These are phyloP conservation scores for Diadema setosum DNA, from an alignment of 35 echinoderm and acorn worm species.

Conservation along the genomic window DNA sequence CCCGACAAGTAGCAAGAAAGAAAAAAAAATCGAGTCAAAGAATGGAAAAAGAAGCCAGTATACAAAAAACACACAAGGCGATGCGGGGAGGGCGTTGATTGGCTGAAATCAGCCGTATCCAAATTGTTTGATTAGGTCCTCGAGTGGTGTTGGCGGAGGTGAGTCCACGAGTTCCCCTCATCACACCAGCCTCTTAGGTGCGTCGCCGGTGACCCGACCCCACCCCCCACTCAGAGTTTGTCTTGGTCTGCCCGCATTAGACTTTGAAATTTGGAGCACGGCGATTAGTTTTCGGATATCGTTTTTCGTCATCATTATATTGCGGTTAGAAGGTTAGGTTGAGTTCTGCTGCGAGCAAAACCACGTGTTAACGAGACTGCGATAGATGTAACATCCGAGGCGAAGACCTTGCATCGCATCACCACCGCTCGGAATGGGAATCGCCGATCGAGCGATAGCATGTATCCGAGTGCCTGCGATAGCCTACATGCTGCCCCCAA, in stretches of 20 bases:
- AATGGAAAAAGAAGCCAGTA: not conserved
- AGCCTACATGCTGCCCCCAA: not conserved
- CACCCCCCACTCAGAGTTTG: no score
- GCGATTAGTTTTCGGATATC: no score
- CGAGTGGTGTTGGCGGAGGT: not conserved
- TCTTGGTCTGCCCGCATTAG: no score
- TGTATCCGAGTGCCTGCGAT: not conserved
- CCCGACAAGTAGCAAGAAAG: not conserved
- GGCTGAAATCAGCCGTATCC: constrained; percentile 17
- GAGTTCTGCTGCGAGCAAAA: no score
- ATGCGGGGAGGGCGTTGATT: not conserved
- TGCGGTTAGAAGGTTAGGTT: no score
- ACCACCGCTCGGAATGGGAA: no score
- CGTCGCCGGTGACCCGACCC: not conserved
- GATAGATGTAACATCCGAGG: no score
- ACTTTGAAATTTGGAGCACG: not conserved
- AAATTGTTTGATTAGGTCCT: constrained; percentile 17
- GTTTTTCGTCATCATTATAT: no score
- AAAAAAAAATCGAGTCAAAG: not conserved
- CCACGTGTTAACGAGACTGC: no score
- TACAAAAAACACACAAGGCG: constrained; percentile 9
- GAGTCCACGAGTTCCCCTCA: not conserved
- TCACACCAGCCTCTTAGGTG: not conserved
- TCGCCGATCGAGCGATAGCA: not conserved
- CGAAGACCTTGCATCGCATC: no score